Base-by-base conservation (phyloP, 2,888 invertebrate genomes). In the Hydrotaea cyrtoneurina region DNA sequence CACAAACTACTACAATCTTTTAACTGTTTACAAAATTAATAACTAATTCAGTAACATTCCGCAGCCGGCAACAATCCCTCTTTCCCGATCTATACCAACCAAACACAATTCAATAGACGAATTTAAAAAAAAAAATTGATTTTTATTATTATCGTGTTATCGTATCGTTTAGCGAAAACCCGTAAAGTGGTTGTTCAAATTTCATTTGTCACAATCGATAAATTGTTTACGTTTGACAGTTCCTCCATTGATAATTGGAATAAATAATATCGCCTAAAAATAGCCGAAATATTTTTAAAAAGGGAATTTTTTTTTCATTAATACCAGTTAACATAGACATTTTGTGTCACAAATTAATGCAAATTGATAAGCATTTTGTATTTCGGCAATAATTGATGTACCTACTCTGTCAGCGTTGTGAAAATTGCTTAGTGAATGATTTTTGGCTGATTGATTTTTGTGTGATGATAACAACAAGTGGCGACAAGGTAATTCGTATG, bases 281-380 rank as follows among this genome's bases (percentile, higher is more conserved):
- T 36, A 36, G n/a, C 36, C 17, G 36, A 36, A 17, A 36, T 17
- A 64, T 36, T 64, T 64, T 17, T 36, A 31, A n/a, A 64, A 36
- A 36, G 4, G 13, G 64, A 64, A 39, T 64, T 5, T 31, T 36
- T 13, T 31, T 64, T 36, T 64, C 21, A 21, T 36, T 7, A 36
- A 64, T 17, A 36, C 17, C 8, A 64, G 7, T 64, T 2, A 10
- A 23, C 26, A 15, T 15, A 26, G 19, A 26, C 13, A 59, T 59
- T 59, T 15, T 23, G 15, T 26, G 26, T 26, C 59, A 59, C 59
- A 59, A 59, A 59, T 59, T 59, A 59, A 59, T 59, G 26, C 26
- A 59, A 59, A 59, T 59, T 59, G 13, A 59, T 59, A 26, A 0
- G 15, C 26, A 59, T 23, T 21, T 57, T 11, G 50, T 59, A 17